Conservation (phyloP, 1,140 invertebrate species). For the Drosophila tristis region DNA sequence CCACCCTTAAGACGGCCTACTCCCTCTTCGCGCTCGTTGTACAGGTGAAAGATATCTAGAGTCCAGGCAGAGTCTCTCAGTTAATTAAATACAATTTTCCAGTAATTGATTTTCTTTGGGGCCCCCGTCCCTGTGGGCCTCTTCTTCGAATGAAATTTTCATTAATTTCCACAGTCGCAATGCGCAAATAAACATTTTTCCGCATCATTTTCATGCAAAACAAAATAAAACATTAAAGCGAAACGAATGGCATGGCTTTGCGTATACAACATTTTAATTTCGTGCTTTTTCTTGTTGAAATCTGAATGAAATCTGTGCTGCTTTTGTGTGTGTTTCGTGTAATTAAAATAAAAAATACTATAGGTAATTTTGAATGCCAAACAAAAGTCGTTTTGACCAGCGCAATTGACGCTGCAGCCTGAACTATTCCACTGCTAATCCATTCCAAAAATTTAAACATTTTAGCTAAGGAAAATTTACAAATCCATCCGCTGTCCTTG, state of each 20-base stretch:
- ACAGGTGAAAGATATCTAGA: slow-evolving; percentile 20
- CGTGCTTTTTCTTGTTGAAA: slow-evolving; percentile 54
- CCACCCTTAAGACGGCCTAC: slow-evolving; percentile 71
- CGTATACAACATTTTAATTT: slow-evolving; percentile 33
- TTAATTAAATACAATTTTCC: slow-evolving; percentile 57
- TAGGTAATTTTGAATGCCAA: background rate
- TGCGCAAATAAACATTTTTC: slow-evolving; percentile 74
- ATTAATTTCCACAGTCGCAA: slow-evolving; percentile 69
- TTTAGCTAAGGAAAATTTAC: background rate
- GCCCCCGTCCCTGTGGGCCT: slow-evolving; percentile 9
- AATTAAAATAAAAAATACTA: slow-evolving; percentile 37
- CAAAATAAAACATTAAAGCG: slow-evolving; percentile 62
- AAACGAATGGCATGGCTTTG: slow-evolving; percentile 52
- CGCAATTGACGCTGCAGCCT: too few relatives aligned
- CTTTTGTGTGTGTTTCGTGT: slow-evolving; percentile 19
- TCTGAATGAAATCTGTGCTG: slow-evolving; percentile 14
- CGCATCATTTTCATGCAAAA: slow-evolving; percentile 27
- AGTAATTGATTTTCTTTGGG: slow-evolving; percentile 37
- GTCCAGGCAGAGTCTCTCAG: slow-evolving; percentile 3
- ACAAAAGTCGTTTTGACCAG: background rate
- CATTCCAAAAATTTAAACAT: background rate
- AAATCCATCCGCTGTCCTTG: background rate
- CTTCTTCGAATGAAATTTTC: slow-evolving; percentile 58
- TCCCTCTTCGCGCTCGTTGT: slow-evolving; percentile 64
- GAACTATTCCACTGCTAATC: too few relatives aligned